A percentile compares a stretch with the other conserved stretches of the same genome.
These are phyloP conservation scores for Dryas iulia DNA, from an alignment of 1,140 invertebrate genomes.

Conservation along the genomic window DNA sequence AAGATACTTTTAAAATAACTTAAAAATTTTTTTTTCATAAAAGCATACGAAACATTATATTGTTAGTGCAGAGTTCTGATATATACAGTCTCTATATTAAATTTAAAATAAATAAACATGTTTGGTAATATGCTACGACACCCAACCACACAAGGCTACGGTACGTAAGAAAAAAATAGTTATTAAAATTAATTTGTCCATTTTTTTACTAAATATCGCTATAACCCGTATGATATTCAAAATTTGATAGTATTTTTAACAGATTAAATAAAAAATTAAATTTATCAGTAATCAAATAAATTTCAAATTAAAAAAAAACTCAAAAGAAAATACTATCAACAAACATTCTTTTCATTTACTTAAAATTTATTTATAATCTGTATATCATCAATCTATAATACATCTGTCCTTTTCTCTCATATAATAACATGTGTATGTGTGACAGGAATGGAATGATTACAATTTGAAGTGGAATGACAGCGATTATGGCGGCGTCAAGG, in stretches of 20 bases:
- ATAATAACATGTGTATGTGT: constrained; percentile 44
- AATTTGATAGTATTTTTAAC: background rate
- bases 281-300: background rate
- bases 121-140: too few species aligned
- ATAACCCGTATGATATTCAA: background rate
- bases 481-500: constrained; percentile 96
- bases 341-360: background rate
- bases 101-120: too few species aligned
- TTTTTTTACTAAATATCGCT: background rate
- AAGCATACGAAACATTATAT: too few species aligned
- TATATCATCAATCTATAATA: background rate
- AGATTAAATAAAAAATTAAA: background rate
- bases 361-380: background rate
- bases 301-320: background rate
- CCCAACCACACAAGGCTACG: too few species aligned
- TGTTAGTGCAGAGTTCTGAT: too few species aligned
- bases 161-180: too few species aligned
- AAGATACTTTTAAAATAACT: too few species aligned
- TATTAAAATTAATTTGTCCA: background rate
- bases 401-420: constrained; percentile 28
- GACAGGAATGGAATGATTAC: constrained; percentile 98
- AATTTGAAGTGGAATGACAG: constrained; percentile 97
- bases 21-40: too few species aligned
- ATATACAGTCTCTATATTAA: too few species aligned
- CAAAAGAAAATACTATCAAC: background rate